Evolutionary conservation across 2,797 vertebrate genomes (phyloP).

Genomic region (Pseudomugil gertrudae): DNA sequence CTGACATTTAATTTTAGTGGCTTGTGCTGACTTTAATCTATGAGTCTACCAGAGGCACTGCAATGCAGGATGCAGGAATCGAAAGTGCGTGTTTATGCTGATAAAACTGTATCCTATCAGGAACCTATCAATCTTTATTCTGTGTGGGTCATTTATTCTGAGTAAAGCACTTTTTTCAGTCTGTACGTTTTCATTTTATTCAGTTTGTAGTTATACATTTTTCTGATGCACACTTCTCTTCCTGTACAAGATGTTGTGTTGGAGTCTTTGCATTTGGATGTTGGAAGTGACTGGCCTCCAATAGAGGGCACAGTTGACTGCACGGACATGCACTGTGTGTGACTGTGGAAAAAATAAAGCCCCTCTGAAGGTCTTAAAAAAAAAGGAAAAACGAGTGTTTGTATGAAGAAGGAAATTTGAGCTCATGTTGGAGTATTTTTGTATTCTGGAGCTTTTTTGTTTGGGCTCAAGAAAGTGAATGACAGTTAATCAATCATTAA

Average conservation of each 20-base stretch:
- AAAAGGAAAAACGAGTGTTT: background rate
- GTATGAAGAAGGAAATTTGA: constrained; percentile 22
- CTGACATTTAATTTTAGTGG: constrained; percentile 46
- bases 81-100: constrained; percentile 26
- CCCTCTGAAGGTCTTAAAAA: constrained; percentile 20
- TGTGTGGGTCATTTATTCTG: constrained; percentile 38
- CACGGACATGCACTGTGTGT: constrained; percentile 26
- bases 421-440: background rate
- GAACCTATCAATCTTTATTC: constrained; percentile 39
- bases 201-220: constrained; percentile 18
- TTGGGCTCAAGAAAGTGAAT: constrained; percentile 43
- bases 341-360: constrained; percentile 39
- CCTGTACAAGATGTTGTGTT: constrained; percentile 14
- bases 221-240: constrained; percentile 27
- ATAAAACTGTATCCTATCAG: constrained; percentile 45
- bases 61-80: constrained; percentile 36
- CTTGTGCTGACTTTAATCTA: constrained; percentile 41
- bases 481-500: constrained; percentile 64
- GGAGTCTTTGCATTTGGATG: constrained; percentile 49
- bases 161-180: constrained; percentile 15
- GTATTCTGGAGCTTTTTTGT: constrained; percentile 22
- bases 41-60: constrained; percentile 14
- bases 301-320: constrained; percentile 80
- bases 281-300: constrained; percentile 70
- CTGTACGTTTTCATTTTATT: constrained; percentile 28